phyloP scores from a whole-genome alignment of 2,888 invertebrate genomes.

The Agrotis clavis region DNA sequence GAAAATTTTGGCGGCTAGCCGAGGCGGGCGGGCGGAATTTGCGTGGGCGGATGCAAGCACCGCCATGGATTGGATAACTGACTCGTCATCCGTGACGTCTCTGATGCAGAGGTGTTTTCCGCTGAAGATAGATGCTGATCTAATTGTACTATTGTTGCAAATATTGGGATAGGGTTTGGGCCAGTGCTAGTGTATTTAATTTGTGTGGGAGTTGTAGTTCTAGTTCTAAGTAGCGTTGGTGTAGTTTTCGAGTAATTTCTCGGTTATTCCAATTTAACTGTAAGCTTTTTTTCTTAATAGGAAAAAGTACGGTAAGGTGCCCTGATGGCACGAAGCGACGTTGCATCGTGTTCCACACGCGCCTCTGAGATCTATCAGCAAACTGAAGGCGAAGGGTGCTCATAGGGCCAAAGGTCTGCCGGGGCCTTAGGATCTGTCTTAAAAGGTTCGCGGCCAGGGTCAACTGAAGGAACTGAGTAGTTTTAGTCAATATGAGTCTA shows the following conservation, averaged over 20 bases:
- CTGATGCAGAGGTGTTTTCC: constrained; percentile 90
- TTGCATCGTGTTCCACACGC: too few relatives aligned
- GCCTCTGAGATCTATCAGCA: too few relatives aligned
- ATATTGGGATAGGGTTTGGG: constrained; percentile 69
- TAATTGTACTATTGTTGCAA: constrained; percentile 71
- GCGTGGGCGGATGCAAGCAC: constrained; percentile 85
- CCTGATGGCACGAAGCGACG: too few relatives aligned
- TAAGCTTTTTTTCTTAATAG: neutral
- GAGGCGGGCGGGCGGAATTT: constrained; percentile 87
- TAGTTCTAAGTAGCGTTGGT: constrained; percentile 15
- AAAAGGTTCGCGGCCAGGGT: too few relatives aligned
- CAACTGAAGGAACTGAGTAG: too few relatives aligned
- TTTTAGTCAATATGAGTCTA: too few relatives aligned
- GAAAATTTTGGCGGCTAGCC: constrained; percentile 88
- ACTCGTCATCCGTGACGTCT: constrained; percentile 85
- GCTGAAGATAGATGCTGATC: constrained; percentile 86
- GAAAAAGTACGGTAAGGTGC: too few relatives aligned
- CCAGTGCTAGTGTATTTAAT: constrained; percentile 44
- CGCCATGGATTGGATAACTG: constrained; percentile 84
- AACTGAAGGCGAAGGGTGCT: too few relatives aligned
- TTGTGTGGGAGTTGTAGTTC: constrained; percentile 28
- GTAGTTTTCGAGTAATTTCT: constrained; percentile 15
- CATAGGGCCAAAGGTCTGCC: too few relatives aligned
- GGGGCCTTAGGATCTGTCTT: too few relatives aligned
- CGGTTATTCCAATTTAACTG: neutral